phyloP scores from a whole-genome alignment of 2,113 vertebrate species.

The Amphilophus citrinellus region DNA sequence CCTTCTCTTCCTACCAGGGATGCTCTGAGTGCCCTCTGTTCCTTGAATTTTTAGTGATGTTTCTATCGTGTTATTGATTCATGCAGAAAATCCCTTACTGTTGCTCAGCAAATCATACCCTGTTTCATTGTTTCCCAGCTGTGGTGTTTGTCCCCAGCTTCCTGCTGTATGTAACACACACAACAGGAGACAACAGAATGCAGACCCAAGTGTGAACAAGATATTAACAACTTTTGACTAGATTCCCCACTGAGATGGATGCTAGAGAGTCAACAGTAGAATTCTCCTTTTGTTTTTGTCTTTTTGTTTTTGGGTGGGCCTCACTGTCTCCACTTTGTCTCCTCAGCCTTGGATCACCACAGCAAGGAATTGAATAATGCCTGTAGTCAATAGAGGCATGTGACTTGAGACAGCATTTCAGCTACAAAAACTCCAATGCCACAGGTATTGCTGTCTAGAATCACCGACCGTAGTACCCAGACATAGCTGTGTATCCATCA shows the following conservation, averaged over 20 bases:
- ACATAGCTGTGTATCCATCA: not conserved
- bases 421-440: not conserved
- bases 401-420: no score
- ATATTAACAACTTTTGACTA: not conserved
- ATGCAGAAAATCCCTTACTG: not conserved
- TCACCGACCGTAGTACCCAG: not conserved
- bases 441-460: not conserved
- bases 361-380: not conserved
- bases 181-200: not conserved
- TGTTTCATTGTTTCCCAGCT: not conserved
- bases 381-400: no score
- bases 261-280: not conserved
- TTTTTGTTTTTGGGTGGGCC: not conserved
- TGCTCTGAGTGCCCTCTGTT: not conserved
- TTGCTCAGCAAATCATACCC: not conserved
- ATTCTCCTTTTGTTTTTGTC: not conserved
- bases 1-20: not conserved
- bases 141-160: not conserved
- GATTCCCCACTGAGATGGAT: not conserved
- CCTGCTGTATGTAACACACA: not conserved
- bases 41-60: not conserved
- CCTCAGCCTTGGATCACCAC: not conserved
- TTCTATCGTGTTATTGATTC: not conserved
- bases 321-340: not conserved
- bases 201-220: not conserved